Conservation (phyloP, 2,797 vertebrate genomes). For the Xiphorhynchus erythropygius region DNA sequence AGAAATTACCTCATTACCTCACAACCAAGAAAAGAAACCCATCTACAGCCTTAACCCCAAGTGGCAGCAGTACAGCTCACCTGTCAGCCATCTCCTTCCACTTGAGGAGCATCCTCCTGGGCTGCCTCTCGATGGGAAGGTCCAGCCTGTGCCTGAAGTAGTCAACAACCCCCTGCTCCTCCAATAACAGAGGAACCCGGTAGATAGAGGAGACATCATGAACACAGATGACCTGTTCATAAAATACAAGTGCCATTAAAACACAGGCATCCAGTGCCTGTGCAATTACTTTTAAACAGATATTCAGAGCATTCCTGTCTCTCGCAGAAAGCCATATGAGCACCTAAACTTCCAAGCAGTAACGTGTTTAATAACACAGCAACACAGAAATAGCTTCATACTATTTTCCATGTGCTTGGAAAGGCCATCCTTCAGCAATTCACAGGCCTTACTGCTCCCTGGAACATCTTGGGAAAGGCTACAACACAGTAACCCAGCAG, state of each 20-base stretch:
- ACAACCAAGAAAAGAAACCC: not conserved
- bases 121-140: conserved; percentile 84
- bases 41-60: not conserved
- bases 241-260: not conserved
- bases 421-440: not conserved
- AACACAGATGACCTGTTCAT: conserved; percentile 90
- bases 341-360: not conserved
- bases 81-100: conserved; percentile 98
- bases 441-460: not conserved
- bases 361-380: not conserved
- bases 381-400: not conserved
- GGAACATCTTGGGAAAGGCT: not conserved
- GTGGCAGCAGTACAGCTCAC: conserved; percentile 60
- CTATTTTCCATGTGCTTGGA: not conserved
- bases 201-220: conserved; percentile 94
- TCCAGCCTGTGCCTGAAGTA: conserved; percentile 89
- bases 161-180: conserved; percentile 91
- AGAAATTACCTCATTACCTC: not conserved
- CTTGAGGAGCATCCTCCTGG: conserved; percentile 90
- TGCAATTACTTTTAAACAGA: not conserved
- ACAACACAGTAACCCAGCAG: not conserved
- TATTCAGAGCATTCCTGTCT: not conserved
- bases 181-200: conserved; percentile 89
- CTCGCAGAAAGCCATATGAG: not conserved
- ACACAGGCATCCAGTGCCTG: not conserved